phyloP scores from a whole-genome alignment of 2,113 vertebrate genomes.

The Nycticryphes semicollaris region DNA sequence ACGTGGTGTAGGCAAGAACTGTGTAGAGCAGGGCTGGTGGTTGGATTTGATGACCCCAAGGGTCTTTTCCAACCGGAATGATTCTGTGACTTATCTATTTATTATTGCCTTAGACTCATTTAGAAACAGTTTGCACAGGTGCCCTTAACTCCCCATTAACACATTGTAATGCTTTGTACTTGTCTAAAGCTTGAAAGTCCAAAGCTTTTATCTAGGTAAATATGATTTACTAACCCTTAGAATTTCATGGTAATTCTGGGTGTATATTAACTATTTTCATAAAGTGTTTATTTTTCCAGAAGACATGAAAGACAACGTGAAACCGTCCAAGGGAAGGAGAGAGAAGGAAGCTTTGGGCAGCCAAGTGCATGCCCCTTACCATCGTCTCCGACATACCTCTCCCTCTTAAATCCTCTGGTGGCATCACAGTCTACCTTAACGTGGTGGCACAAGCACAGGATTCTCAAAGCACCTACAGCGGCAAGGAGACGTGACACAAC shows the following conservation, averaged over 20 bases:
- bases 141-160: neutral
- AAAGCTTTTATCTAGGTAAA: neutral
- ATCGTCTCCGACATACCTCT: rapidly evolving
- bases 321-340: neutral
- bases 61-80: no score
- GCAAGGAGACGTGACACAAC: neutral
- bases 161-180: neutral
- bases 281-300: neutral
- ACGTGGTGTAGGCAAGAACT: no score
- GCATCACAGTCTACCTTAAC: neutral
- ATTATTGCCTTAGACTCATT: neutral
- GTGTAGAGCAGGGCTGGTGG: no score
- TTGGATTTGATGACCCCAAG: no score
- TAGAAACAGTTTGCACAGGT: neutral
- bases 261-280: neutral
- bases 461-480: neutral
- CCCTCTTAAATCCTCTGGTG: neutral
- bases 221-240: neutral
- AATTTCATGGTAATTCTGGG: neutral
- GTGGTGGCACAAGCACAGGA: no score
- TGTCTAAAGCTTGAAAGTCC: neutral
- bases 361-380: neutral
- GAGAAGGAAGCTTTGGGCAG: neutral
- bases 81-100: neutral
- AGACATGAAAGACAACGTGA: neutral